Evolutionary conservation across 2,888 invertebrate species (phyloP), one percentile per base, ranked within the genome.

Genomic region (Meganola albula): DNA sequence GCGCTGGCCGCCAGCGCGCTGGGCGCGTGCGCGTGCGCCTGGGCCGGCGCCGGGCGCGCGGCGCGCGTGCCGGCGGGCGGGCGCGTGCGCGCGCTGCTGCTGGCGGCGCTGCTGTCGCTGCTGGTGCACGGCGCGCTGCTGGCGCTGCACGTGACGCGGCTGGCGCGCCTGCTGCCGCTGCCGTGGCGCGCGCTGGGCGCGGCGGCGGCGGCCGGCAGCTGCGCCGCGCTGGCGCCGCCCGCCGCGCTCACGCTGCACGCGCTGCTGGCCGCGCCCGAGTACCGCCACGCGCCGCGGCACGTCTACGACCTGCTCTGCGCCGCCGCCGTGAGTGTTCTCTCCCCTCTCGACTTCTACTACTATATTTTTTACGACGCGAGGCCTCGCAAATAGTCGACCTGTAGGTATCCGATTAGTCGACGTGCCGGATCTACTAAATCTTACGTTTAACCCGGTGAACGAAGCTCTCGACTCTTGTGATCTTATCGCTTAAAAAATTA

Each of bases 131-230:
- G 53, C 13, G 62, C 65, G 59, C 66, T 76, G 57, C 62, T 78
- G 31, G 41, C 55, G 44, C 50, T 73, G 69, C 83, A 75, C 56
- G 62, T 85, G 21, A 61, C 82, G 44, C 65, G 75, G 12, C 77
- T 85, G 34, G 60, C 63, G 40, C 63, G 57, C 37, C 70, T 84
- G 53, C 68, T 85, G 72, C 84, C 86, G 40, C 59, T 85, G 37
- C 68, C 73, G 62, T 86, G 83, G 79, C 44, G 63, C 48, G 55
- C 48, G 35, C 58, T 79, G 53, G 75, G 37, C 29, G 30, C 39
- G 27, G 24, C 21, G 23, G 38, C 44, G 27, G 16, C 35, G 28
- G 14, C 10, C 16, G 30, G 34, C 36, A 23, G 35, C 20, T 11
- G 12, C 9, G 24, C 10, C 27, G 53, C 72, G 60, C 63, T 76